A percentile compares a stretch with the other conserved stretches of the same genome.
These are phyloP conservation scores for Brevimyrus niger DNA, from an alignment of 2,113 vertebrate genomes.

Conservation along the genomic window DNA sequence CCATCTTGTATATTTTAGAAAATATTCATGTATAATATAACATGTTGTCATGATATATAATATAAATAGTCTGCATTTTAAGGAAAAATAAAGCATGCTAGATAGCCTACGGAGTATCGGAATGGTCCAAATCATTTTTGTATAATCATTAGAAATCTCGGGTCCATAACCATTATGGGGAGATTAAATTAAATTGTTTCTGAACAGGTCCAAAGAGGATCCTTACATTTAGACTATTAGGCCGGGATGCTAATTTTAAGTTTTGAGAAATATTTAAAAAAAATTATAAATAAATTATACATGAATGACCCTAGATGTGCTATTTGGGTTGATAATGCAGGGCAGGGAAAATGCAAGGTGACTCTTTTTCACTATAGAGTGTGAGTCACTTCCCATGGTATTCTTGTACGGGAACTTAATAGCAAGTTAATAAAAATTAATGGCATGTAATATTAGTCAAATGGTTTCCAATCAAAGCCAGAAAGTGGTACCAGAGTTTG, in stretches of 20 bases:
- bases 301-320: not conserved
- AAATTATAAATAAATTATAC: not conserved
- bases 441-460: not conserved
- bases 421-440: not conserved
- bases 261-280: not conserved
- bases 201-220: not conserved
- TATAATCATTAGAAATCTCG: no score
- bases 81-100: no score
- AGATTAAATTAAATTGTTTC: not conserved
- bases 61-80: no score
- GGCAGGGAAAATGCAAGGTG: not conserved
- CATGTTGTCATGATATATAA: no score
- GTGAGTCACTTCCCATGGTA: not conserved
- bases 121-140: no score
- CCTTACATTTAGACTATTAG: not conserved
- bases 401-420: not conserved
- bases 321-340: not conserved
- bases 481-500: not conserved
- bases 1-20: no score
- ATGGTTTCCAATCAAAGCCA: not conserved
- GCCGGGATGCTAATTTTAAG: not conserved
- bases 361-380: not conserved
- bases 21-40: no score
- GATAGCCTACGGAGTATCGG: no score
- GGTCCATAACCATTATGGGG: not conserved